phyloP scores from a whole-genome alignment of 2,797 vertebrate species.

The Lophotriccus pileatus region DNA sequence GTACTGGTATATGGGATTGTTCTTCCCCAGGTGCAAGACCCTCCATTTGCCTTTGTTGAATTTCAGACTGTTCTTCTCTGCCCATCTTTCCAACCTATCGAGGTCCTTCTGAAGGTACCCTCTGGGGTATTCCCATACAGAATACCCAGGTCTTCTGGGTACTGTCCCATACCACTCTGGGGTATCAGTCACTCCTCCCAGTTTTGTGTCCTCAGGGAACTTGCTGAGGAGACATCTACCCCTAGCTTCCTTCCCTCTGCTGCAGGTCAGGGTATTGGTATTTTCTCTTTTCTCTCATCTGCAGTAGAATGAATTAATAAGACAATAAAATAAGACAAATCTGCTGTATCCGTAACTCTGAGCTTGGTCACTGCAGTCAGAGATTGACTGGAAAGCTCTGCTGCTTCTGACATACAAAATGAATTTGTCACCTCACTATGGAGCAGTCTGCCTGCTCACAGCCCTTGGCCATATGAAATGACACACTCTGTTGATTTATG shows the following conservation, averaged over 20 bases:
- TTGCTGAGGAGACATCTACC: neutral
- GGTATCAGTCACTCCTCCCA: neutral
- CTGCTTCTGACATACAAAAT: neutral
- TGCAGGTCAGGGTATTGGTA: neutral
- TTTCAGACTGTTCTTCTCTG: neutral
- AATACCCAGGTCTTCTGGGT: neutral
- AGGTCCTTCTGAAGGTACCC: neutral
- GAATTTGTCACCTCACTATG: neutral
- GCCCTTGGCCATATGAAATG: neutral
- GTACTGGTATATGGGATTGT: neutral
- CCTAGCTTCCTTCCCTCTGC: neutral
- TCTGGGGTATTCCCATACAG: neutral
- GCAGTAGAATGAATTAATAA: neutral
- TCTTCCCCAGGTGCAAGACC: neutral
- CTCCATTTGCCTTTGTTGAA: neutral
- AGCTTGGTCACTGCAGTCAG: neutral
- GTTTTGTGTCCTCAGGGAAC: neutral
- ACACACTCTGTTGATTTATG: neutral
- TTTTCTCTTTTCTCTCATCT: neutral
- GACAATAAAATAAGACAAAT: neutral
- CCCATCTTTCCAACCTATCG: neutral
- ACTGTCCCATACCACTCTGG: neutral
- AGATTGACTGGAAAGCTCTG: neutral
- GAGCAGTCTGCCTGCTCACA: neutral
- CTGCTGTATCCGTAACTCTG: neutral